Conservation (phyloP, 2,888 invertebrate species). For the Leptinotarsa haldemani region DNA sequence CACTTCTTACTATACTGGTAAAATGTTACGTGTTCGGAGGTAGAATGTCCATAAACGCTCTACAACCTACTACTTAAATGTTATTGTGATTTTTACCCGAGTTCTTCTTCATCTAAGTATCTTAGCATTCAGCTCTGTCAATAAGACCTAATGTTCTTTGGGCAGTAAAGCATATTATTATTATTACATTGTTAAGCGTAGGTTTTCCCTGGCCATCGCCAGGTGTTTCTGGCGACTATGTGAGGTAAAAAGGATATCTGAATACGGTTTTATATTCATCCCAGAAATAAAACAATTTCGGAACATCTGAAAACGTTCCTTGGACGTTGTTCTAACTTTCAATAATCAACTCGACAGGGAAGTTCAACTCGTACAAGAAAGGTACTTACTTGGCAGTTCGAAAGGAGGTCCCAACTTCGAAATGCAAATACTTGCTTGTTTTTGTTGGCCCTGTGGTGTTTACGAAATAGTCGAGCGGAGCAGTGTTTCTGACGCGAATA, state of each 20-base stretch:
- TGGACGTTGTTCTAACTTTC: conserved; percentile 3
- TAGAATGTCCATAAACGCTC: too few relatives aligned
- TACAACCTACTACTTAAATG: too few relatives aligned
- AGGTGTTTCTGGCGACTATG: too few relatives aligned
- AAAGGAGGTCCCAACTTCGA: conserved; percentile 9
- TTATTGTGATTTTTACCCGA: too few relatives aligned
- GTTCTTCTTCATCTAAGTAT: too few relatives aligned
- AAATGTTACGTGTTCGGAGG: too few relatives aligned
- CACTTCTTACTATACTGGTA: too few relatives aligned
- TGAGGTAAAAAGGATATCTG: not conserved
- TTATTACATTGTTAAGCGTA: too few relatives aligned
- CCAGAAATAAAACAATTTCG: not conserved
- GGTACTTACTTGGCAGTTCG: conserved; percentile 22
- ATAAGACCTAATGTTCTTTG: too few relatives aligned
- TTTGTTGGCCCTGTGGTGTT: conserved; percentile 16
- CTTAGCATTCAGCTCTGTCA: too few relatives aligned
- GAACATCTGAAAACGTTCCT: not conserved
- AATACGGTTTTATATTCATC: not conserved
- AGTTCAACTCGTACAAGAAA: conserved; percentile 22
- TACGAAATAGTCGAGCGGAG: not conserved
- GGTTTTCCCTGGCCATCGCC: too few relatives aligned
- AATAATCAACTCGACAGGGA: conserved; percentile 16
- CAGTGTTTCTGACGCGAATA: conserved; percentile 13
- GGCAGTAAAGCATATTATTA: too few relatives aligned
- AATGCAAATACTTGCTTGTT: conserved; percentile 18